These are phyloP conservation scores for Resseliella maxima DNA, from an alignment of 2,888 invertebrate genomes.

Conservation along the genomic window DNA sequence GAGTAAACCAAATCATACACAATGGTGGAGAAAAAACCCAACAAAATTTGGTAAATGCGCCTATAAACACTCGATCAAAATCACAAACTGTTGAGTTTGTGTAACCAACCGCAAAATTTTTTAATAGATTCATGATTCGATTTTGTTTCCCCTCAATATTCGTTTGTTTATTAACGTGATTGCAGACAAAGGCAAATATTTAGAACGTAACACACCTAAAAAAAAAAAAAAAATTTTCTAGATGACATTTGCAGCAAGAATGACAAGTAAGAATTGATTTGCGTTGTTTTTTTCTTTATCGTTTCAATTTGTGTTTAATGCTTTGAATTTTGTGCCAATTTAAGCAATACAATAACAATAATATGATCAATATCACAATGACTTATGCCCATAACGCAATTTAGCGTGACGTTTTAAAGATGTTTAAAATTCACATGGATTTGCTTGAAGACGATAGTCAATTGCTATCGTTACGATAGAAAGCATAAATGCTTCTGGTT, in stretches of 20 bases:
- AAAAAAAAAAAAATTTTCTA: no score
- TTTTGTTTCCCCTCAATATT: neutral
- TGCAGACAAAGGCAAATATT: neutral
- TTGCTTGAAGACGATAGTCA: neutral
- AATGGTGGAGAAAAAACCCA: no score
- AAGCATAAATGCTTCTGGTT: neutral
- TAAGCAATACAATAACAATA: neutral
- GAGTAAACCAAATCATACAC: neutral
- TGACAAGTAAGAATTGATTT: neutral
- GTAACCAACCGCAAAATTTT: neutral
- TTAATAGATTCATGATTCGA: neutral
- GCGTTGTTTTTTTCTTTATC: neutral
- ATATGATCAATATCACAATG: conserved; percentile 1
- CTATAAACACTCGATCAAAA: no score
- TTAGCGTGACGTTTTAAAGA: neutral
- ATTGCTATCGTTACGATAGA: neutral
- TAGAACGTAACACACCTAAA: conserved; percentile 18
- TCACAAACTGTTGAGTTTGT: neutral
- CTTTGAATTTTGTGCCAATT: neutral
- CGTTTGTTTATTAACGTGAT: neutral
- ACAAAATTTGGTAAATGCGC: neutral
- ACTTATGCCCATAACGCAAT: neutral
- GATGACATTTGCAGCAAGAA: neutral
- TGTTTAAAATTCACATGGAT: neutral
- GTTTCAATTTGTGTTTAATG: neutral